These are phyloP conservation scores for Orientallactaga bullata DNA, from an alignment of 2,113 vertebrate species.

Conservation along the genomic window DNA sequence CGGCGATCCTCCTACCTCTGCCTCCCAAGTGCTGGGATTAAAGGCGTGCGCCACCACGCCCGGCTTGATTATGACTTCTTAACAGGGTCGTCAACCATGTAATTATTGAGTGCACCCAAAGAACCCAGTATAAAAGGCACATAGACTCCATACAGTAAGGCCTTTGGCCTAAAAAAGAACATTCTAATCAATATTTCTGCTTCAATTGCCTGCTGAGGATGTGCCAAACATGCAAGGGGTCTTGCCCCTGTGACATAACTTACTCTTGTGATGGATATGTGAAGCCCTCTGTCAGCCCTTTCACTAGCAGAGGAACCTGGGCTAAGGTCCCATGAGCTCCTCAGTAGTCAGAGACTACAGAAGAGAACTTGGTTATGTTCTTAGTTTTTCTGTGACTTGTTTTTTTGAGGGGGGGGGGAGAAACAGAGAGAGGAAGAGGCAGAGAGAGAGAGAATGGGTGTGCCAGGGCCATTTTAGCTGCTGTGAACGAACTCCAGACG, in stretches of 20 bases:
- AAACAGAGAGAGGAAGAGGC: too few relatives aligned
- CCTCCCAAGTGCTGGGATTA: too few relatives aligned
- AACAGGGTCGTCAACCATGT: constrained; percentile 23
- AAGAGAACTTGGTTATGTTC: not conserved
- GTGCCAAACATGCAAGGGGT: accelerated
- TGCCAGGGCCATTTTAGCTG: too few relatives aligned
- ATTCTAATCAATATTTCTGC: not conserved
- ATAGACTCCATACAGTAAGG: not conserved
- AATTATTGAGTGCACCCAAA: not conserved
- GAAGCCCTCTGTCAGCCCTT: not conserved
- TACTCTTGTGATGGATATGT: not conserved
- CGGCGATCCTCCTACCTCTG: too few relatives aligned
- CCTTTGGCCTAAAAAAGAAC: not conserved
- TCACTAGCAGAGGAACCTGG: not conserved
- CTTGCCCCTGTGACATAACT: accelerated
- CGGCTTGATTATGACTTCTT: constrained; percentile 33
- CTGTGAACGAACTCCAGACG: too few relatives aligned
- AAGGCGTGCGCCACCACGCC: too few relatives aligned
- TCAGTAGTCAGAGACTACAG: not conserved
- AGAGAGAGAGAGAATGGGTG: too few relatives aligned
- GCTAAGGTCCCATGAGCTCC: not conserved
- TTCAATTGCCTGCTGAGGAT: not conserved
- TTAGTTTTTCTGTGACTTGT: not conserved
- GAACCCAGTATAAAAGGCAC: not conserved
- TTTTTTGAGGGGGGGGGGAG: too few relatives aligned